A percentile compares a stretch with the other conserved stretches of the same genome.
Conservation (phyloP, 2,113 vertebrate species). For the Panurus biarmicus region DNA sequence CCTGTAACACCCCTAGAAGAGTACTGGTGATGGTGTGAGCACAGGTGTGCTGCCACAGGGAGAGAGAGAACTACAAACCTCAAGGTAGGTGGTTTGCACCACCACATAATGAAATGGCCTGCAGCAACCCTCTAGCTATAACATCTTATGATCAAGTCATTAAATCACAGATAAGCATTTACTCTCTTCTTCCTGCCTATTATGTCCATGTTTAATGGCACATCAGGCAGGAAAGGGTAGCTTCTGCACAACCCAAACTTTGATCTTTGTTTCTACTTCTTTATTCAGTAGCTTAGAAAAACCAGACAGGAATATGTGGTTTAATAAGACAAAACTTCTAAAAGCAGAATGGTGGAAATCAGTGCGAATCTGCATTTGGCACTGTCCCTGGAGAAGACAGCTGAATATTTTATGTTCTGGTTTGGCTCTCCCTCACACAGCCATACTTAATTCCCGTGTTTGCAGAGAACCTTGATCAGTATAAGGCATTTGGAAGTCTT, state of each 20-base stretch:
- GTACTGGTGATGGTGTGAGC: not conserved
- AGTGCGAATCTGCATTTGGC: not conserved
- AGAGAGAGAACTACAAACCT: not conserved
- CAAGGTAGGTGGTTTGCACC: not conserved
- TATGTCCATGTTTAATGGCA: accelerated
- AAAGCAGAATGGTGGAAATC: not conserved
- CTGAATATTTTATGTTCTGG: not conserved
- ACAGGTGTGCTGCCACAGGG: not conserved
- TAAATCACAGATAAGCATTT: not conserved
- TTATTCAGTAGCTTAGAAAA: not conserved
- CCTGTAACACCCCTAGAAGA: not conserved
- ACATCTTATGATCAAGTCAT: not conserved
- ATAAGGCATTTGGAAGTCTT: not conserved
- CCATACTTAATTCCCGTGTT: not conserved
- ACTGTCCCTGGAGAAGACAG: not conserved
- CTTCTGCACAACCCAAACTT: not conserved
- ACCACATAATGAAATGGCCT: accelerated
- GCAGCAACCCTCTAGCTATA: not conserved
- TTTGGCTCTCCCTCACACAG: not conserved
- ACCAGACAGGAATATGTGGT: not conserved
- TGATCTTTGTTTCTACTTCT: not conserved
- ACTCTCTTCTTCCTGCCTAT: not conserved
- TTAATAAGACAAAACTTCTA: not conserved
- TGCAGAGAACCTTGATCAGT: not conserved
- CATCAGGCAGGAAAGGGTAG: not conserved